phyloP scores from a whole-genome alignment of 2,888 invertebrate species.

The Sphaeridia pumilis region DNA sequence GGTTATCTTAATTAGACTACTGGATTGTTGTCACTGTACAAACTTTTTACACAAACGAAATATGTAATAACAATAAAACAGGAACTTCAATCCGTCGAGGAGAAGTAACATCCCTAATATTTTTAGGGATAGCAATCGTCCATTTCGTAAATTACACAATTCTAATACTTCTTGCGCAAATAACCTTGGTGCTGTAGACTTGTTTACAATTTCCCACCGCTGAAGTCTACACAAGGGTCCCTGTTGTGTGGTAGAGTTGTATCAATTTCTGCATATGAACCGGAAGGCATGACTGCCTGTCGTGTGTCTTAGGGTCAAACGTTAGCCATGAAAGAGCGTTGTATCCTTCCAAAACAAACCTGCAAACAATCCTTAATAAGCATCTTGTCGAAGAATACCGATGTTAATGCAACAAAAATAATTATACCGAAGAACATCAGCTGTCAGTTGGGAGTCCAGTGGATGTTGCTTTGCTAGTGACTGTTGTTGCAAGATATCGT shows the following conservation, averaged over 20 bases:
- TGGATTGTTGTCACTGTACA: background rate
- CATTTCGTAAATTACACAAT: too few relatives aligned
- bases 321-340: constrained; percentile 98
- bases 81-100: background rate
- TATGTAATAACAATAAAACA: background rate
- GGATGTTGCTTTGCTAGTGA: constrained; percentile 74
- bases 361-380: constrained; percentile 38
- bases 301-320: constrained; percentile 84
- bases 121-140: background rate
- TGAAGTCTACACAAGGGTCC: background rate
- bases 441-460: constrained; percentile 88
- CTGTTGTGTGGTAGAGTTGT: constrained; percentile 79
- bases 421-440: constrained; percentile 82
- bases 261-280: constrained; percentile 95
- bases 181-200: too few relatives aligned
- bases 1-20: too few relatives aligned
- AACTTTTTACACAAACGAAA: background rate
- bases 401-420: background rate
- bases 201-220: too few relatives aligned
- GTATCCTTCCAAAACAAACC: constrained; percentile 96
- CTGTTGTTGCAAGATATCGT: constrained; percentile 66
- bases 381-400: background rate
- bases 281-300: constrained; percentile 93
- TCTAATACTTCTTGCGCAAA: too few relatives aligned
- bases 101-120: background rate